Conservation (phyloP, 2,113 vertebrate genomes). For the Leptosomus discolor region DNA sequence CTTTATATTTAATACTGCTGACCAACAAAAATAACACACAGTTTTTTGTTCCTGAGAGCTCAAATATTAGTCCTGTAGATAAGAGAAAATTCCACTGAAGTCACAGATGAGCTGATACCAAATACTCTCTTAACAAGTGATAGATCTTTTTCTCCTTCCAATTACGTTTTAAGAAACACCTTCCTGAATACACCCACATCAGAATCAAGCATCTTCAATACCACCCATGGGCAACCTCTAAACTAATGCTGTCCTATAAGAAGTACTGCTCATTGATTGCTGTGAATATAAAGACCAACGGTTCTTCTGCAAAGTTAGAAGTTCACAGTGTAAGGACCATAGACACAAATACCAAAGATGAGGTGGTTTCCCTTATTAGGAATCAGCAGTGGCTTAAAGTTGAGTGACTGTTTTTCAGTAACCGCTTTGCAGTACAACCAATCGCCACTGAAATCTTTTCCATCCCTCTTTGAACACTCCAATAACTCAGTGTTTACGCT, state of each 20-base stretch:
- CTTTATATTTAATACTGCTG: background rate
- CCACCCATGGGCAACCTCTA: background rate
- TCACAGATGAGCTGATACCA: background rate
- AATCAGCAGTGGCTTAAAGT: background rate
- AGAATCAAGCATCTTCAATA: background rate
- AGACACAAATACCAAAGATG: background rate
- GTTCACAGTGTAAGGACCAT: background rate
- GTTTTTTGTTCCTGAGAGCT: background rate
- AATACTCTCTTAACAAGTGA: rapidly evolving
- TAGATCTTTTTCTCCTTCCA: background rate
- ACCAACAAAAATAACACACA: background rate
- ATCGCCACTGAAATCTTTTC: background rate
- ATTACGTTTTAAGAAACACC: background rate
- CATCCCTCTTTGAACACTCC: background rate
- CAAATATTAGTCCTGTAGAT: background rate
- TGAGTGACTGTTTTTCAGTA: background rate
- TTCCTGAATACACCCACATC: background rate
- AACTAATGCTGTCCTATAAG: background rate
- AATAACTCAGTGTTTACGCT: background rate
- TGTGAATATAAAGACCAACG: background rate
- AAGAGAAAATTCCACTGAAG: background rate
- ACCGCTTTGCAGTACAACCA: background rate
- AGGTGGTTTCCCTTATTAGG: background rate
- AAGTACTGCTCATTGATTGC: background rate
- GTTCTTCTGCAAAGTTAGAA: background rate